Base-by-base conservation (phyloP, 1,140 invertebrate species). In the Psilanteris sp. region DNA sequence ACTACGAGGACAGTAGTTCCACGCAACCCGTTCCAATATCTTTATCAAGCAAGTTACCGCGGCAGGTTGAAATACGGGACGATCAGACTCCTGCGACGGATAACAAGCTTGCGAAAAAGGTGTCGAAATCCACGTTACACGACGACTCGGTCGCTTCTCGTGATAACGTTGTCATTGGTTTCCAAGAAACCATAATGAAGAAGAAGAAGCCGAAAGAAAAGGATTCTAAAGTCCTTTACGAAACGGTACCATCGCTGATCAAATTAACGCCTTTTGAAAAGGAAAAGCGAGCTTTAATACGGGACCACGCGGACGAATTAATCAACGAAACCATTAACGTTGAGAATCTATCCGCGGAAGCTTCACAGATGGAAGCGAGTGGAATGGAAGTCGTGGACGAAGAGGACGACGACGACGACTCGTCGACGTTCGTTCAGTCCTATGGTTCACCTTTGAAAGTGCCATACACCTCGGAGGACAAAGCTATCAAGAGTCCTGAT, bases 391-490 rank as follows among this genome's bases (percentile, higher is more conserved):
- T n/a, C n/a, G 34, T 37, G 1, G 32, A 57, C 0, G 43, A 74
- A 71, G 78, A 85, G 55, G 78, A 79, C 9, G 79, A 82, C 26
- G 81, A 77, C 32, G 78, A 80, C 15, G 79, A 83, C 1, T 41
- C 48, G 4, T 37, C 59, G 0, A 44, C 39, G 0, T 76, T 68
- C 10, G 73, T 76, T 1, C 73, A 76, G 18, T 70, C 73, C 0
- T 76, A 57, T 18, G 73, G 73, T 3, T 70, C 73, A 0, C 73
- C 73, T 0, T 39, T 76, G 26, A 76, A 76, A 59, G 57, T 68
- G 6, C 29, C 46, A 1, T 50, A 26, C 8, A 52, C 48, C 5
- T 46, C 13, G 11, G 44, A 62, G 8, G 48, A 50, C 3, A 32
- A 55, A 24, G 14, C 20, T 5, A 27, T 4, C 1, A 32, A 34